Conservation (phyloP, 2,888 invertebrate species). For the Barypeithes pellucidus region DNA sequence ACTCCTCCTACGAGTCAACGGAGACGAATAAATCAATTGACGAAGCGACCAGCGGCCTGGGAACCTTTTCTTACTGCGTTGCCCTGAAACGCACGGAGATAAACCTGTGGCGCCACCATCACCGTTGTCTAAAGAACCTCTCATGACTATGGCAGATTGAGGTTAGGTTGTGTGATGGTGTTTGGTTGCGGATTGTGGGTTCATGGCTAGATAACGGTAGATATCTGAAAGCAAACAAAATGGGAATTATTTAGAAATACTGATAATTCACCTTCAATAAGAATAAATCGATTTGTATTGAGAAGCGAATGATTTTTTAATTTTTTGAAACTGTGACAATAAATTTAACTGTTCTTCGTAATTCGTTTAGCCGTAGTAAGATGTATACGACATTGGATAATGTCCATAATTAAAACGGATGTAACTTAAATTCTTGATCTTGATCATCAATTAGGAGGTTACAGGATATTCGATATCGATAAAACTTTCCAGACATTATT, state of each 20-base stretch:
- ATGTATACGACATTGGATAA: too few relatives aligned
- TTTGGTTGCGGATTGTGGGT: neutral
- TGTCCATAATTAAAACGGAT: too few relatives aligned
- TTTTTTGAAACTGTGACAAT: too few relatives aligned
- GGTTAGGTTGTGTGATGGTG: constrained; percentile 13
- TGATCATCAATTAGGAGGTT: too few relatives aligned
- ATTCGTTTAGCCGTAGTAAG: too few relatives aligned
- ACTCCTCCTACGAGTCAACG: constrained; percentile 79
- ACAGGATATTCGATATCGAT: too few relatives aligned
- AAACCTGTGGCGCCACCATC: constrained; percentile 60
- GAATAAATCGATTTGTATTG: too few relatives aligned
- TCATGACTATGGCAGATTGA: constrained; percentile 50
- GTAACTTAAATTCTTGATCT: too few relatives aligned
- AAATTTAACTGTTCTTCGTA: too few relatives aligned
- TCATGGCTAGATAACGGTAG: constrained; percentile 22
- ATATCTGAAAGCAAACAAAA: constrained; percentile 22
- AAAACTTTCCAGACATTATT: too few relatives aligned
- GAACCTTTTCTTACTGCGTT: constrained; percentile 69
- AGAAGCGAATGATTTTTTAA: too few relatives aligned
- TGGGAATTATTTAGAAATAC: neutral
- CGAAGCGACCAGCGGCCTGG: constrained; percentile 78
- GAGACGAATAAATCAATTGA: constrained; percentile 81
- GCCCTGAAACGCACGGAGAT: constrained; percentile 65
- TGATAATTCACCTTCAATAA: neutral
- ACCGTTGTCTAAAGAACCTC: constrained; percentile 56